phyloP scores from a whole-genome alignment of 2,113 vertebrate species.

The Bombycilla garrulus region DNA sequence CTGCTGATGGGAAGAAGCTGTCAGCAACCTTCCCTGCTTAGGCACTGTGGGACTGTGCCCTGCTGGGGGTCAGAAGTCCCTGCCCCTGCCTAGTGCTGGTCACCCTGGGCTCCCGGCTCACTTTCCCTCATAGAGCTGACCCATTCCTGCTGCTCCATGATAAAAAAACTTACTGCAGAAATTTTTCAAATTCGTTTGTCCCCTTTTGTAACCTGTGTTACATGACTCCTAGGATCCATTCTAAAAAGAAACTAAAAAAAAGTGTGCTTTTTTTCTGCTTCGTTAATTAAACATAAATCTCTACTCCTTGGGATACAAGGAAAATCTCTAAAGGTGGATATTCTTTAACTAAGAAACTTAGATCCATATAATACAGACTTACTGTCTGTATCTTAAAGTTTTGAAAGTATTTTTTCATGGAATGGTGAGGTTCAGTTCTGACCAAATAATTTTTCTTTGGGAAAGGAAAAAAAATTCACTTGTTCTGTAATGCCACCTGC shows the following conservation, averaged over 20 bases:
- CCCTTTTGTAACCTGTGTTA: neutral
- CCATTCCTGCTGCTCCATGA: neutral
- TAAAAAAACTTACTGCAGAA: neutral
- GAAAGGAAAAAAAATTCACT: neutral
- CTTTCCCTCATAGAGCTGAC: neutral
- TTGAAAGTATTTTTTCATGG: neutral
- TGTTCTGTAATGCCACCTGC: slow-evolving; percentile 57
- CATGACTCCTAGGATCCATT: neutral
- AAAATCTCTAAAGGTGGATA: neutral
- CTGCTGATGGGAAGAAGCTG: neutral
- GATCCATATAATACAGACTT: neutral
- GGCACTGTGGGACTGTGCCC: neutral
- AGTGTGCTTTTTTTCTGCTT: rapidly evolving
- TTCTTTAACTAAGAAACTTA: neutral
- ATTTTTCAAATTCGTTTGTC: neutral
- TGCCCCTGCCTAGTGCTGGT: neutral
- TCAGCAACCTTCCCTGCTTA: neutral
- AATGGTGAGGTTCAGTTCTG: neutral
- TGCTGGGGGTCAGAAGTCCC: neutral
- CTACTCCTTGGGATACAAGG: neutral
- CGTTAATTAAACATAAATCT: neutral
- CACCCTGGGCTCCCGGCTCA: neutral
- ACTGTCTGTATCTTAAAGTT: neutral
- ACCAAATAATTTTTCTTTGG: neutral
- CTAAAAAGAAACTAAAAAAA: neutral